These are phyloP conservation scores for Helicorthomorpha holstii DNA, from an alignment of 1,140 invertebrate species.

Conservation along the genomic window DNA sequence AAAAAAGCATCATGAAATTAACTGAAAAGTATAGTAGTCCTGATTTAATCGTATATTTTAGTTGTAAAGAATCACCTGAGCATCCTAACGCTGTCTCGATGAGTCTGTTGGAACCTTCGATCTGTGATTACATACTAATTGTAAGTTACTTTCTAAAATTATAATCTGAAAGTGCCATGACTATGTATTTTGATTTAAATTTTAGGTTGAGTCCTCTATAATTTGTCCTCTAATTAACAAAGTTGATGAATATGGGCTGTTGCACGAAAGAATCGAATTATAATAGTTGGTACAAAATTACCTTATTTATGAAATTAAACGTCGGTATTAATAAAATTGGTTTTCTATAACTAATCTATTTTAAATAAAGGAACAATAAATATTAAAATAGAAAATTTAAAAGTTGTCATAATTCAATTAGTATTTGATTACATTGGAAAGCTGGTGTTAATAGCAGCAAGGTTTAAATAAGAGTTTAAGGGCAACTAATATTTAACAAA, in stretches of 20 bases:
- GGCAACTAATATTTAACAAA: too few relatives aligned
- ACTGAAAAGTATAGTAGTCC: constrained; percentile 4
- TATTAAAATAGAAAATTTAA: too few relatives aligned
- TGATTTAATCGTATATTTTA: constrained; percentile 11
- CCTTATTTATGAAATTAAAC: too few relatives aligned
- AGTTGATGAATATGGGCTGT: neutral
- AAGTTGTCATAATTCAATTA: too few relatives aligned
- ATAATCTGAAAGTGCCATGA: neutral
- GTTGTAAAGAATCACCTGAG: constrained; percentile 27
- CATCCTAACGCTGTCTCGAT: constrained; percentile 61
- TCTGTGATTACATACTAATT: constrained; percentile 74
- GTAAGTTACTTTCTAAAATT: constrained; percentile 11
- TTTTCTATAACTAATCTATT: too few relatives aligned
- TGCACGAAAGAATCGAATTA: too few relatives aligned
- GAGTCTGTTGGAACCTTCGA: constrained; percentile 72
- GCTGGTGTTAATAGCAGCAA: too few relatives aligned
- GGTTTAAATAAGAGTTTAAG: too few relatives aligned
- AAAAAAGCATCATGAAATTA: neutral
- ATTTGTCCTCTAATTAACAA: constrained; percentile 52
- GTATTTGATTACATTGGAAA: too few relatives aligned
- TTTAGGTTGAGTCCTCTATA: constrained; percentile 63
- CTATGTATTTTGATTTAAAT: constrained; percentile 10
- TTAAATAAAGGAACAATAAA: too few relatives aligned
- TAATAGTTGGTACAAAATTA: too few relatives aligned
- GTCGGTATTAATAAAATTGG: too few relatives aligned